Base-by-base conservation (phyloP, 2,113 vertebrate species). In the Urocynchramus pylzowi region DNA sequence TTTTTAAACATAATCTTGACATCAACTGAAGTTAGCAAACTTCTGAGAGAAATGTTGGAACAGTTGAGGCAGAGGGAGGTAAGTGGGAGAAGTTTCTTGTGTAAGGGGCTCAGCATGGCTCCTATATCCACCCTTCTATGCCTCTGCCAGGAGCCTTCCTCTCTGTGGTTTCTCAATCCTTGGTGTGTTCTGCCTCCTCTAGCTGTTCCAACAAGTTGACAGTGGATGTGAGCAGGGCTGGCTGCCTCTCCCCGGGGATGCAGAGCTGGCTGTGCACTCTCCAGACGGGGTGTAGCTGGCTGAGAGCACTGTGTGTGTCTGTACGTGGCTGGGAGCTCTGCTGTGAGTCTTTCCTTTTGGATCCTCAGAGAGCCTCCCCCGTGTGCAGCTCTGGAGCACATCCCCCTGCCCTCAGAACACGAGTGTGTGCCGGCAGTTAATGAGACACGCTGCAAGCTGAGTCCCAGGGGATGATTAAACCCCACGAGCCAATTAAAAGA, bases 391-490 rank as follows among this genome's bases (percentile, higher is more conserved):
- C 76, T 75, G 88, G 71, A 95, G 83, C 82, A 76, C 79, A 69
- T 63, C 70, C 83, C 53, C 45, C 65, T 44, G 42, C 87, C 80
- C 88, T 84, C 86, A 24, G 89, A 95, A 84, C 22, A 53, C 11
- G 18, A 60, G 56, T 69, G 60, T 0, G 8, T 61, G 91, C 89
- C 0, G n/a, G 60, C 77, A 70, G 82, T 93, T 98, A 97, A 97
- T 92, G 95, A 97, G 95, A 96, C 97, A 94, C 0, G 11, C 82
- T 92, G 85, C 31, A 95, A 97, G 71, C 93, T 45, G 82, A 89
- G 94, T 98, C 98, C 97, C 98, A 97, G 96, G 98, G 97, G 98
- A 98, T 98, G 98, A 98, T 99, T 99, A 98, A 99, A 98, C 94
- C 94, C 93, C 97, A 91, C 2, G 83, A 98, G 98, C 97, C 98